A percentile compares a stretch with the other conserved stretches of the same genome.
phyloP scores from a whole-genome alignment of 2,888 invertebrate species.

The Xylophagus ater region DNA sequence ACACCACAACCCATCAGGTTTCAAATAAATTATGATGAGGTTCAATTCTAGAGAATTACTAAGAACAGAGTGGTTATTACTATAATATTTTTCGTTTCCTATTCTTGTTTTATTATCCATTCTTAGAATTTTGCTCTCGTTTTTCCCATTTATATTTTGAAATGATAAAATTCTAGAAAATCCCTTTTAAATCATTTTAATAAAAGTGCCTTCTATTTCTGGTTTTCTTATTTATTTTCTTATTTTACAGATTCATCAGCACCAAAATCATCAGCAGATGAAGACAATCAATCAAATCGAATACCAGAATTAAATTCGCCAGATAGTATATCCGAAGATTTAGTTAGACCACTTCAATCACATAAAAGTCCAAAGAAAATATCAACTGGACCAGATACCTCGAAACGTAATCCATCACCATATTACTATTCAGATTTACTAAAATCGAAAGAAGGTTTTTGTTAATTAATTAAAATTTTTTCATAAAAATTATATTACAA shows the following conservation, averaged over 20 bases:
- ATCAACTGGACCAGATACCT: conserved; percentile 25
- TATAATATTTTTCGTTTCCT: too few species aligned
- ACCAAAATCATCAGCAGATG: conserved; percentile 46
- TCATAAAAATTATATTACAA: too few species aligned
- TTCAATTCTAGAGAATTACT: too few species aligned
- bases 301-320: conserved; percentile 55
- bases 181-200: conserved; percentile 2
- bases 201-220: conserved; percentile 4
- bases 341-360: conserved; percentile 39
- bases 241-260: conserved; percentile 43
- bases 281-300: conserved; percentile 41
- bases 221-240: background rate
- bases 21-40: too few species aligned
- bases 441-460: conserved; percentile 32
- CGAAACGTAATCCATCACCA: conserved; percentile 62
- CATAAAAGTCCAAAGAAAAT: conserved; percentile 36
- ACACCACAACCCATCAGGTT: too few species aligned
- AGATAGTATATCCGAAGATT: conserved; percentile 51
- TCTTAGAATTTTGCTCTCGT: too few species aligned
- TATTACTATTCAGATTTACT: conserved; percentile 75
- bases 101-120: too few species aligned
- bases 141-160: too few species aligned
- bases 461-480: background rate
- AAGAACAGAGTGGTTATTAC: too few species aligned
- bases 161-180: background rate